Percentiles rank a stretch among this genome's conserved stretches.
Conservation (phyloP, 2,797 vertebrate genomes). For the Acanthornis magna region DNA sequence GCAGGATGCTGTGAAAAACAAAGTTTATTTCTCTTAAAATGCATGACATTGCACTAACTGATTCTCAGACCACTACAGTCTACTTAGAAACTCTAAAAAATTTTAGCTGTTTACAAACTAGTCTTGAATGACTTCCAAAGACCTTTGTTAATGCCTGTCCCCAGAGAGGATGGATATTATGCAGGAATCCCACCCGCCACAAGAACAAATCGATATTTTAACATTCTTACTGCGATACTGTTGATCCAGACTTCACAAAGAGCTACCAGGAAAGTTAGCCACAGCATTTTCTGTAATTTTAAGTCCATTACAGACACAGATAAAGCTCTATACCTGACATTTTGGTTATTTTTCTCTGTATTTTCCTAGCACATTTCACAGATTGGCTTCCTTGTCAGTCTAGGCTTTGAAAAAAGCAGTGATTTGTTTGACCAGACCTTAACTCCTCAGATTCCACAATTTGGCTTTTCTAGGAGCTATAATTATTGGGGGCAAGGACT, state of each 20-base stretch:
- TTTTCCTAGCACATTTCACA: not conserved
- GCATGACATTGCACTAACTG: slow-evolving; percentile 55
- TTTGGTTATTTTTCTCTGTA: not conserved
- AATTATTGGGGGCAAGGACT: not conserved
- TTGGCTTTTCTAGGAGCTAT: not conserved
- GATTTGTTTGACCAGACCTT: not conserved
- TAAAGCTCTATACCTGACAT: not conserved
- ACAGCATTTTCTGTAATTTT: not conserved
- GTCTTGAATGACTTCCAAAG: slow-evolving; percentile 13
- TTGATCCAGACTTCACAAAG: not conserved
- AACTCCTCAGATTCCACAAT: not conserved
- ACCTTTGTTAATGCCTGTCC: slow-evolving; percentile 18
- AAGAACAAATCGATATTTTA: not conserved
- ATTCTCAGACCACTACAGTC: slow-evolving; percentile 35
- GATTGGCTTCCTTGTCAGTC: not conserved
- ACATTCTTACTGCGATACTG: not conserved
- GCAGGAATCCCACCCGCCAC: not conserved
- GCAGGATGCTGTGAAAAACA: slow-evolving; percentile 40
- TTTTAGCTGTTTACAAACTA: slow-evolving; percentile 43
- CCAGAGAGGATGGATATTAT: not conserved
- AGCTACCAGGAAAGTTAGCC: not conserved
- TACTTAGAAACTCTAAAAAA: slow-evolving; percentile 28
- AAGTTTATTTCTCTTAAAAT: slow-evolving; percentile 37
- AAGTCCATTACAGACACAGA: not conserved
- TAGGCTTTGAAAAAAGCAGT: not conserved